phyloP scores from a whole-genome alignment of 2,113 vertebrate species.

The Dipodomys merriami region DNA sequence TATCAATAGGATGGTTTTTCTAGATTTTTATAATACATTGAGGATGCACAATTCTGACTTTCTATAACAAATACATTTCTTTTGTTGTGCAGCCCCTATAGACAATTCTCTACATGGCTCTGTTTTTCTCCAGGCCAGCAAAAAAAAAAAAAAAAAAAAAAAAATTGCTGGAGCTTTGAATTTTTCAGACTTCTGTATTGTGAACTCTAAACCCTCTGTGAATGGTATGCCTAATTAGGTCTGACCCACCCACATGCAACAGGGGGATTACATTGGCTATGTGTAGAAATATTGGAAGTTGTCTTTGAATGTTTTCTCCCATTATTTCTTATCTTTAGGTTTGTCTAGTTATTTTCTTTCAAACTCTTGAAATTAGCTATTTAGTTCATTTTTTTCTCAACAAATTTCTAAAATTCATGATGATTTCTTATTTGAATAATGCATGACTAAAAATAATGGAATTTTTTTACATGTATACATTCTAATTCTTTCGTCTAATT shows the following conservation, averaged over 20 bases:
- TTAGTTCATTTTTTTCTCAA: slow-evolving; percentile 22
- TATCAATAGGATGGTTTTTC: neutral
- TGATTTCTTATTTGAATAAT: neutral
- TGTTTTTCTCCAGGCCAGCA: neutral
- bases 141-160: neutral
- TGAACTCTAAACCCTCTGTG: neutral
- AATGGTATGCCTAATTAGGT: neutral
- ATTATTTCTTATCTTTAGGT: neutral
- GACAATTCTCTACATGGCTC: neutral
- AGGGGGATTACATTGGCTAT: neutral
- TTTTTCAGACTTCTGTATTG: neutral
- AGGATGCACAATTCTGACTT: neutral
- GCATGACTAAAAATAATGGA: slow-evolving; percentile 5
- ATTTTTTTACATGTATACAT: neutral
- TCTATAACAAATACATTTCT: neutral
- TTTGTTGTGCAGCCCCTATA: neutral
- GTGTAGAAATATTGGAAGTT: neutral
- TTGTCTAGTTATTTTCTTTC: slow-evolving; percentile 21
- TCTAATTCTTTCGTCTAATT: neutral
- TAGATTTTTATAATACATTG: neutral
- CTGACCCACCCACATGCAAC: neutral
- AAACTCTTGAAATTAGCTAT: neutral
- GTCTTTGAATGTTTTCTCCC: neutral
- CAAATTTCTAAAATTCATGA: slow-evolving; percentile 1
- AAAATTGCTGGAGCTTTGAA: neutral